Base-by-base conservation (phyloP, 2,888 invertebrate species). In the Limnephilus auricula region DNA sequence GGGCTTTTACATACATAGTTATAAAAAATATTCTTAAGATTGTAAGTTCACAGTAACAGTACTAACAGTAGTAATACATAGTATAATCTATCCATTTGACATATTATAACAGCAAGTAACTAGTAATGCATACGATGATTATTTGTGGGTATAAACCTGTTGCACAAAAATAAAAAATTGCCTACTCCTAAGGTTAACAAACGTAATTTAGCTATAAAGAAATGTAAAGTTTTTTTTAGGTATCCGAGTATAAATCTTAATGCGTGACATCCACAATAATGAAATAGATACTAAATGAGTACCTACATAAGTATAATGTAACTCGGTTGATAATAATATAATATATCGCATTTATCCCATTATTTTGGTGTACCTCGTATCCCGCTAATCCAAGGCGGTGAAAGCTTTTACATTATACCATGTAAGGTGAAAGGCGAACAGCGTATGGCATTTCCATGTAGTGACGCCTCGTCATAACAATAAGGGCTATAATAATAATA, bases 401-500 rank as follows among this genome's bases (percentile, higher is more conserved):
- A 65, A 65, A 65, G 65, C 65, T 65, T 65, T 65, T 65, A 25
- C 65, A 65, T 65, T 65, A 5, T 65, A 9, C 65, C 65, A n/a
- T 65, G 65, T 65, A n/a, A 25, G 65, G 65, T n/a, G 25, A 65
- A 65, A n/a, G 25, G 65, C n/a, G 65, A 2, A 65, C 9, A 25
- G 65, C 65, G 65, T 65, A 65, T 65, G 65, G 65, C 65, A 65
- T 65, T 82, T 82, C 25, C 34, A 6, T 82, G 82, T 82, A 85
- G 40, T 85, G 30, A 45, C 85, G 37, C 40, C 40, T 85, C 50
- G 30, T n/a, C n/a, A 30, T 85, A 30, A 40, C 85, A 40, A 31
- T 40, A 45, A 40, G 82, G 82, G 18, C 65, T n/a, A 82, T 82
- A 82, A 82, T 82, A 82, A 82, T 82, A 82, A 79, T 78, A 85